Evolutionary conservation across 2,888 invertebrate genomes (phyloP), one percentile per base, ranked within the genome.

Genomic region (Cephonodes hylas): DNA sequence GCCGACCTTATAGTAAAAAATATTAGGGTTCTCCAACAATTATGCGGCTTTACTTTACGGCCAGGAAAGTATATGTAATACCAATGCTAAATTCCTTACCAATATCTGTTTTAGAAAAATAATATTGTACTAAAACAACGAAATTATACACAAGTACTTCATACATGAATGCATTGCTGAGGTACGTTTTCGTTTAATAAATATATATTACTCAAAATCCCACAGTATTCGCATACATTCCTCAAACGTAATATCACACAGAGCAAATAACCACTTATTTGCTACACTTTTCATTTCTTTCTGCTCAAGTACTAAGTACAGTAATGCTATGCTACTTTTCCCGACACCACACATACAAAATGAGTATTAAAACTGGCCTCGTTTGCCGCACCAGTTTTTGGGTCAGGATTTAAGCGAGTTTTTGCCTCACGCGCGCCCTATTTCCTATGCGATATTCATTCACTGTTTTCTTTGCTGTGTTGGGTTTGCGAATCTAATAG

Each of bases 281-380:
- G 38, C 48, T 48, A 0, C 7, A 0, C 27, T 6, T 53, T 31
- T 53, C 18, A 18, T 27, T 15, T n/a, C 10, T 25, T 6, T 1
- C n/a, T 23, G 25, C 3, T 27, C 7, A 48, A 13, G 34, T 38
- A 38, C 25, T 15, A 25, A 7, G 27, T 27, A 22, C 46, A 46
- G n/a, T 4, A 46, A 8, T 23, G 3, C 25, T 13, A 20, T 18
- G 20, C 15, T 7, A 53, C 10, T 31, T 53, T 31, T 31, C 53
- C 31, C 31, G 18, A 25, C 27, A 48, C 48, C 53, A 15, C 27
- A 27, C 27, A 53, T 18, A 53, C 25, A 27, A n/a, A 48, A 15
- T 48, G 15, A n/a, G 53, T 18, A 53, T 58, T 66, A 61, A 66
- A 63, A 61, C 58, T 59, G 60, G 62, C 62, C 60, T 42, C 25